phyloP scores from a whole-genome alignment of 2,113 vertebrate genomes.

The Antennarius striatus region DNA sequence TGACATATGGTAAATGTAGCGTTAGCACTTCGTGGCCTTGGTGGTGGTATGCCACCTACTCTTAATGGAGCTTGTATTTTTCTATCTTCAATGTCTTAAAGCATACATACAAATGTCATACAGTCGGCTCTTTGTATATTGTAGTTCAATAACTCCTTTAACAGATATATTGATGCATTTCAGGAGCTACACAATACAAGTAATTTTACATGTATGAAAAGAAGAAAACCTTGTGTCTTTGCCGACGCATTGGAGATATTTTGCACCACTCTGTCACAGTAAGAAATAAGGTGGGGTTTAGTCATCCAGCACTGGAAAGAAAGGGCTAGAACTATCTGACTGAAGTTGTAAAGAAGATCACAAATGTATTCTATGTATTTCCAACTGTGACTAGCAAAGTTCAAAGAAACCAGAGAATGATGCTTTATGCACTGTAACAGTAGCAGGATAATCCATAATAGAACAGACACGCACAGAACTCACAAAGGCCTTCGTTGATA shows the following conservation, averaged over 20 bases:
- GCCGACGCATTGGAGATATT: too few relatives aligned
- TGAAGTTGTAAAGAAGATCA: slow-evolving; percentile 34
- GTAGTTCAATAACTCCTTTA: background rate
- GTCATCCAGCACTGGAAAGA: background rate
- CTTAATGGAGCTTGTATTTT: background rate
- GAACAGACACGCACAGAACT: background rate
- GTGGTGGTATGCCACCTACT: background rate
- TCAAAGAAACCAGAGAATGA: slow-evolving; percentile 38
- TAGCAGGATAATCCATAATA: slow-evolving; percentile 45
- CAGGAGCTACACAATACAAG: background rate
- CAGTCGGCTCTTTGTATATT: background rate
- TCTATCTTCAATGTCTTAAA: background rate
- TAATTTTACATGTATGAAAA: too few relatives aligned
- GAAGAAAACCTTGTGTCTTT: too few relatives aligned
- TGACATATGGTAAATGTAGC: slow-evolving; percentile 36
- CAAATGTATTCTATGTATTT: slow-evolving; percentile 16
- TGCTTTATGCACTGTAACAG: slow-evolving; percentile 35
- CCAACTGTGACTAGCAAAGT: too few relatives aligned
- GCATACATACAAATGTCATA: background rate
- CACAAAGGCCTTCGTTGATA: too few relatives aligned
- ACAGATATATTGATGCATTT: slow-evolving; percentile 1
- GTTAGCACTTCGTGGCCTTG: slow-evolving; percentile 29
- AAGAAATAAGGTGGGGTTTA: background rate
- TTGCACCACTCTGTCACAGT: background rate
- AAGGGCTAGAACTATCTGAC: slow-evolving; percentile 24